Evolutionary conservation across 1,140 invertebrate species (phyloP), one percentile per base, ranked within the genome.

Genomic region (Habropoda laboriosa): DNA sequence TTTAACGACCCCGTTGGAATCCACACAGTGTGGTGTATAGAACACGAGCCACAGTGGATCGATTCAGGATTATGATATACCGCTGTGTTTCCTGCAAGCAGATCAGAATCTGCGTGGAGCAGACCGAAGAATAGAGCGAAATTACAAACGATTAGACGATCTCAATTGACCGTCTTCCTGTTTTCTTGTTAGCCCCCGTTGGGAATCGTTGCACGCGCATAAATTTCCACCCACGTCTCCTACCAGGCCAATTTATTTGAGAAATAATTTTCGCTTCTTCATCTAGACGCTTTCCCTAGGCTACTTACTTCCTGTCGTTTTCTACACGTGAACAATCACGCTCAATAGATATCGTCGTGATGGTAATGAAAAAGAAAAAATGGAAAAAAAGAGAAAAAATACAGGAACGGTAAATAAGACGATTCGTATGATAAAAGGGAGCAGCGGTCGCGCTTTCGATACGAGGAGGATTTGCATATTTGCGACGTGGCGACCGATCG

Each of bases 401-500:
- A 63, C n/a, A 5, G 8, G 6, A 12, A 47, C 57, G 42, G 35
- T 74, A 74, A 74, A 63, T 74, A 74, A 49, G 30, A 3, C 32
- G 42, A 55, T 57, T 35, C 18, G 47, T n/a, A n/a, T n/a, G 32
- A 68, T 16, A 35, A 64, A 76, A 35, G 18, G 51, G 40, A 24
- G 13, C 24, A 30, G n/a, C 35, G 21, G 38, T 61, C 6, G 30
- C 55, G 12, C 21, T 49, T 70, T 63, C 49, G 67, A 76, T 42
- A 49, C 47, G 24, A n/a, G 30, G 49, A 84, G 30, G 49, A 84
- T 85, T 81, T 66, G 76, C 71, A 82, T 76, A 66, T 85, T 45
- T 61, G 47, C 71, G 10, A 45, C 3, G 1, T 7, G 70, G 38
- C 45, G 61, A 8, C 30, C 45, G 61, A 67, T 38, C 57, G 57